A percentile compares a stretch with the other conserved stretches of the same genome.
These are phyloP conservation scores for Tuberolachnus salignus DNA, from an alignment of 2,888 invertebrate species.

Conservation along the genomic window DNA sequence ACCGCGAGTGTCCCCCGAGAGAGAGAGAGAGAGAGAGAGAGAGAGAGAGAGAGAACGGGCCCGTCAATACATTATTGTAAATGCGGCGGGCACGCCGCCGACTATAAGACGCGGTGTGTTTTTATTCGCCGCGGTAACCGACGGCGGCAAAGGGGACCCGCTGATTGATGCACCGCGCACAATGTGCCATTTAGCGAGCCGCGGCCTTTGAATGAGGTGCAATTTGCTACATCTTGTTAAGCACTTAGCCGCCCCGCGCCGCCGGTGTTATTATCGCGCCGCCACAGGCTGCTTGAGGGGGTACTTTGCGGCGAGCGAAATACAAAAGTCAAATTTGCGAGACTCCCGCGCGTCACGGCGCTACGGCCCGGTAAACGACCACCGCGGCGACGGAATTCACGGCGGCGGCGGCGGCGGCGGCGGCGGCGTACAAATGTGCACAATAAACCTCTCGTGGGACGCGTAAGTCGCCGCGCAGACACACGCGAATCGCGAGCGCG, in stretches of 20 bases:
- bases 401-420: too few relatives aligned
- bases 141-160: slow-evolving; percentile 41
- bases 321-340: not conserved
- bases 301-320: too few relatives aligned
- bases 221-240: slow-evolving; percentile 57
- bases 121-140: slow-evolving; percentile 29
- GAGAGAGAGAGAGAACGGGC: too few relatives aligned
- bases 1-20: not conserved
- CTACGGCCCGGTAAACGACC: too few relatives aligned
- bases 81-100: not conserved
- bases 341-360: not conserved
- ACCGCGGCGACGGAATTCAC: too few relatives aligned
- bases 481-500: too few relatives aligned
- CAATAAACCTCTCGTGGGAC: too few relatives aligned
- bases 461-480: too few relatives aligned
- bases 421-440: too few relatives aligned
- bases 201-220: slow-evolving; percentile 56
- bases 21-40: too few relatives aligned
- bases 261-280: not conserved
- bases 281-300: too few relatives aligned
- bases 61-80: not conserved
- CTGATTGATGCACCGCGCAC: slow-evolving; percentile 55
- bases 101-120: not conserved
- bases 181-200: slow-evolving; percentile 56
- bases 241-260: slow-evolving; percentile 30